Evolutionary conservation across 2,797 vertebrate species (phyloP).

Genomic region (Crypturellus tataupa): DNA sequence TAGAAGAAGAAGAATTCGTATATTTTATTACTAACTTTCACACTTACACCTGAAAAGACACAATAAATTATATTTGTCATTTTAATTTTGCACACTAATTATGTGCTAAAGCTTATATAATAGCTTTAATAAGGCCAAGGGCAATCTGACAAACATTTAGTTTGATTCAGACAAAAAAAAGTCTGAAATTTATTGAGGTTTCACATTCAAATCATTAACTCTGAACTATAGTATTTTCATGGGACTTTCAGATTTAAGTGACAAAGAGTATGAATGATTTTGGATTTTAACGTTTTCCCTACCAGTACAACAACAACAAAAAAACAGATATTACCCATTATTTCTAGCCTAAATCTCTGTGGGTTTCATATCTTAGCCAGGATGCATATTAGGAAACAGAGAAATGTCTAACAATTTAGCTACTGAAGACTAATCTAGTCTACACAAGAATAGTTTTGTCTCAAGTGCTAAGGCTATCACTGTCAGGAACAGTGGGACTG

Average conservation of each 20-base stretch:
- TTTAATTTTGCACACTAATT: slow-evolving; percentile 12
- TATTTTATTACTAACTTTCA: slow-evolving; percentile 2
- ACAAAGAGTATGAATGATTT: background rate
- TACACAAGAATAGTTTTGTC: background rate
- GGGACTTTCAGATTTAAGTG: background rate
- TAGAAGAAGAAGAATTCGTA: background rate
- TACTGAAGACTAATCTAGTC: background rate
- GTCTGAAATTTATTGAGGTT: background rate
- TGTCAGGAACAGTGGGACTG: background rate
- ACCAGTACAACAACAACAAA: background rate
- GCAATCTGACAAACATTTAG: background rate
- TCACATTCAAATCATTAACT: background rate
- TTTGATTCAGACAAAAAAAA: background rate
- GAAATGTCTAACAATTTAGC: background rate
- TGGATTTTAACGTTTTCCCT: background rate
- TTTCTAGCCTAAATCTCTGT: background rate
- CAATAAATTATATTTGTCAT: background rate
- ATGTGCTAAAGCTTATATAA: background rate
- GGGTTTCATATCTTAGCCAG: background rate
- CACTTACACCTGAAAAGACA: background rate
- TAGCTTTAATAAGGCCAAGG: background rate
- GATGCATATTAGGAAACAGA: background rate
- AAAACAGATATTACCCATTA: background rate
- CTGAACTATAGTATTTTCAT: background rate
- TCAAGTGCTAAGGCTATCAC: background rate